phyloP scores from a whole-genome alignment of 2,113 vertebrate species.

The Tenebrosternarchus preto region DNA sequence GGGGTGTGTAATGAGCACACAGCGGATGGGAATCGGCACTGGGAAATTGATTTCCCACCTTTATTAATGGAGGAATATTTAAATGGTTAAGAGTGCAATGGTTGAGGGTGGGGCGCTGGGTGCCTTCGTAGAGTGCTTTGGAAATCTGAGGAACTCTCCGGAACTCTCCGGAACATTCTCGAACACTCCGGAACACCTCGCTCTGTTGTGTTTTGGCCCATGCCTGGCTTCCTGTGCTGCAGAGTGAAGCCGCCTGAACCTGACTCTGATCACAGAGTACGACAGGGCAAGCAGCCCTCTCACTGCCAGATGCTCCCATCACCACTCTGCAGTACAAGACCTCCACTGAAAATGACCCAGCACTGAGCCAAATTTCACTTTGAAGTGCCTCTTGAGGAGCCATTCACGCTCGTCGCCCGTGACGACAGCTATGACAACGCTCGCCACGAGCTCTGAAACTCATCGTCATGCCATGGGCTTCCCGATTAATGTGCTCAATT shows the following conservation, averaged over 20 bases:
- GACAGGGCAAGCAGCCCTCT: too few relatives aligned
- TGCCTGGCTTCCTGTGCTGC: constrained; percentile 32
- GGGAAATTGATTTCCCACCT: constrained; percentile 71
- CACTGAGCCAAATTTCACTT: not conserved
- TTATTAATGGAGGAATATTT: constrained; percentile 70
- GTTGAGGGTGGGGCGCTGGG: not conserved
- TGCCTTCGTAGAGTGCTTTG: not conserved
- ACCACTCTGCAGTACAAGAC: too few relatives aligned
- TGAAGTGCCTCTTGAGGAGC: too few relatives aligned
- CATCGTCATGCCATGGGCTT: constrained; percentile 42
- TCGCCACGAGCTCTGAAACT: constrained; percentile 28
- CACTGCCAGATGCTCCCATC: not conserved
- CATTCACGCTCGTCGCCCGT: not conserved
- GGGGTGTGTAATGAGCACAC: constrained; percentile 67
- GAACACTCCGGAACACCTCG: constrained; percentile 32
- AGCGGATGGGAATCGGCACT: constrained; percentile 57
- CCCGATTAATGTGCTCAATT: constrained; percentile 43
- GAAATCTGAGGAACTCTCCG: constrained; percentile 22
- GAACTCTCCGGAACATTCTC: constrained; percentile 24
- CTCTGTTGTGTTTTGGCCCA: constrained; percentile 17
- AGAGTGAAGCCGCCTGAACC: not conserved
- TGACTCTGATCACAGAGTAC: too few relatives aligned
- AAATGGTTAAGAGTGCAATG: constrained; percentile 62
- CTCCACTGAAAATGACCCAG: not conserved
- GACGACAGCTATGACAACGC: not conserved